phyloP scores from a whole-genome alignment of 2,113 vertebrate species.

The Ginglymostoma cirratum region DNA sequence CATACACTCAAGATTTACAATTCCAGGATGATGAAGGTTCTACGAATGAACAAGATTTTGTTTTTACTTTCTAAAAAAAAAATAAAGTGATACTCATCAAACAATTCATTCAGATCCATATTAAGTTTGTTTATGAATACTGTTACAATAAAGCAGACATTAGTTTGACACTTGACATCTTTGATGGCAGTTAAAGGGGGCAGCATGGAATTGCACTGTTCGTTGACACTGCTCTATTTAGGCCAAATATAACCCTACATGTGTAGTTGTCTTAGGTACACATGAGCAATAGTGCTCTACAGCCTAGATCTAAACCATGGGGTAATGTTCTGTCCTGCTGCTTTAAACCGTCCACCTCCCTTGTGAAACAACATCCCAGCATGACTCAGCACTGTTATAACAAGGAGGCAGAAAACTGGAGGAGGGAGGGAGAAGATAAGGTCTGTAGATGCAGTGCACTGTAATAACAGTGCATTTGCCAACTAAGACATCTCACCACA shows the following conservation, averaged over 20 bases:
- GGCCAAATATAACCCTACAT: background rate
- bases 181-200: background rate
- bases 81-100: constrained; percentile 35
- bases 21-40: constrained; percentile 96
- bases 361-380: background rate
- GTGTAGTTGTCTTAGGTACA: background rate
- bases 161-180: background rate
- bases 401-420: background rate
- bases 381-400: background rate
- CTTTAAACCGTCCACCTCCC: background rate
- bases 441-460: background rate
- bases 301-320: background rate
- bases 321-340: background rate
- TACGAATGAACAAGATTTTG: constrained; percentile 45
- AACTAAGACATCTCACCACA: background rate
- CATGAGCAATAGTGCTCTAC: background rate
- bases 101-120: background rate
- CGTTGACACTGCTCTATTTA: background rate
- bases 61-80: background rate
- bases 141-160: too few species aligned
- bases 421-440: background rate
- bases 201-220: background rate
- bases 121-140: background rate
- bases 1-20: constrained; percentile 98
- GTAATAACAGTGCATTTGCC: background rate